Conservation (phyloP, 2,113 vertebrate species). For the Zingel zingel region DNA sequence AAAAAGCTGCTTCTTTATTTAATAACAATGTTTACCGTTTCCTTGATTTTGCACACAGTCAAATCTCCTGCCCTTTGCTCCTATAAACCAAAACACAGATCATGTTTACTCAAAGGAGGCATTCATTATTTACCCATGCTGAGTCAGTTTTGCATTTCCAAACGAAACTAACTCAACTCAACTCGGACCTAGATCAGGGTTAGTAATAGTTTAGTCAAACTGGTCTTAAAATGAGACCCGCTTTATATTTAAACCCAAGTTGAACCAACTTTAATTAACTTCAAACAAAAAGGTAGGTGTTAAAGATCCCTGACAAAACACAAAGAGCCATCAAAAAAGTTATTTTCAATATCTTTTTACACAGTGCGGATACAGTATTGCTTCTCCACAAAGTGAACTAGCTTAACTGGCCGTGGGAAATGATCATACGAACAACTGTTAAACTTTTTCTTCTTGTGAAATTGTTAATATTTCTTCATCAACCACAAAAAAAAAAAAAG, state of each 20-base stretch:
- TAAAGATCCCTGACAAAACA: neutral
- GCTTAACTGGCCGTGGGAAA: neutral
- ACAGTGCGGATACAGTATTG: neutral
- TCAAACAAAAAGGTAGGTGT: neutral
- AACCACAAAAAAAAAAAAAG: too few species aligned
- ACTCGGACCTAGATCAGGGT: neutral
- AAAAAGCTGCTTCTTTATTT: neutral
- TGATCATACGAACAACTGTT: neutral
- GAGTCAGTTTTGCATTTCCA: neutral
- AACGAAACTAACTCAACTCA: neutral
- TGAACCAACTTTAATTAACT: neutral
- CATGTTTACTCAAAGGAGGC: neutral
- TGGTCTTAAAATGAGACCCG: neutral
- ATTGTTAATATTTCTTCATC: neutral
- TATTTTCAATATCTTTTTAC: neutral
- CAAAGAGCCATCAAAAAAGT: neutral
- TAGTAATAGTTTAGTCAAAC: neutral
- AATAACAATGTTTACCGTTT: conserved; percentile 49
- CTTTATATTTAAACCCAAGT: neutral
- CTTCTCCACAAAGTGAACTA: neutral
- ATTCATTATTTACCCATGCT: neutral
- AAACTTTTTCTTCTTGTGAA: neutral
- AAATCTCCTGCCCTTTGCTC: conserved; percentile 79
- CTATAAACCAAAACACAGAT: conserved; percentile 63
- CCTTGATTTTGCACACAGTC: conserved; percentile 62